Evolutionary conservation across 2,113 vertebrate genomes (phyloP).

Genomic region (Pomatorhinus ruficollis): DNA sequence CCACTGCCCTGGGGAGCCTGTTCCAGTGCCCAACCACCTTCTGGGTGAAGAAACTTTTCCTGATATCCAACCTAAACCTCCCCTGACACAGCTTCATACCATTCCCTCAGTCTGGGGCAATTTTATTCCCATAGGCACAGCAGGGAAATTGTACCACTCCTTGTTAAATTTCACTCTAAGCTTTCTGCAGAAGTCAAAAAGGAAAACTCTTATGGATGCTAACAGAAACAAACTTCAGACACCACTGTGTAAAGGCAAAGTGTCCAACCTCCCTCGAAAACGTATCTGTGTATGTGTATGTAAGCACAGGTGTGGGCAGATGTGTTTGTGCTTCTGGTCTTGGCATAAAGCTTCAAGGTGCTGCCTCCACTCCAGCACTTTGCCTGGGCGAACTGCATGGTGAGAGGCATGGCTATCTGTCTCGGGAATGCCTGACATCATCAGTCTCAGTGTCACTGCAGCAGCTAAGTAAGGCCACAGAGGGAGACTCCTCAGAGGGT

Average conservation of each 20-base stretch:
- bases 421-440: constrained; percentile 43
- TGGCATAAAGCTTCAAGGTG: neutral
- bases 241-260: neutral
- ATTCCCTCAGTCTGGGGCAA: neutral
- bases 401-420: neutral
- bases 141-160: neutral
- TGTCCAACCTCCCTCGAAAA: neutral
- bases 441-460: constrained; percentile 28
- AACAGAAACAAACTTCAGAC: neutral
- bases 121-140: neutral
- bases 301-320: neutral
- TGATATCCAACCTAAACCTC: neutral
- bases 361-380: neutral
- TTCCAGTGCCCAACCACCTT: too few relatives aligned
- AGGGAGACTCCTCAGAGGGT: constrained; percentile 47
- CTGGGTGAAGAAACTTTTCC: neutral
- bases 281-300: fast-evolving
- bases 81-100: neutral
- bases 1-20: neutral
- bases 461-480: constrained; percentile 36
- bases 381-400: neutral
- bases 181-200: neutral
- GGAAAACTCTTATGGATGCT: fast-evolving
- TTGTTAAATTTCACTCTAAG: neutral
- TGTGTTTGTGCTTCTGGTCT: neutral